phyloP scores from a whole-genome alignment of 2,888 invertebrate species.

The Strigamia maritima region DNA sequence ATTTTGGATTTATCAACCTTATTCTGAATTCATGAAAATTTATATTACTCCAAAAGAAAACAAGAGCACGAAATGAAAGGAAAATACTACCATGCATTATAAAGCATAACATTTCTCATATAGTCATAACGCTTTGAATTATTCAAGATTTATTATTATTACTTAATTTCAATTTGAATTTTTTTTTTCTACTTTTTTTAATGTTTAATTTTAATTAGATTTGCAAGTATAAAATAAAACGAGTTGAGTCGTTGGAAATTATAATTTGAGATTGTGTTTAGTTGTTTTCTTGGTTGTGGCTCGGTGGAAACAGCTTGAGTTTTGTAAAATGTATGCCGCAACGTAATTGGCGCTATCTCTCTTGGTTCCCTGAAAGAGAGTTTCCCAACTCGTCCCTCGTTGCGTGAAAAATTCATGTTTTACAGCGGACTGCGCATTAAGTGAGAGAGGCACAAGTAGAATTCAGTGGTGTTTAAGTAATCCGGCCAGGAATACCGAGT shows the following conservation, averaged over 20 bases:
- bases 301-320: conserved; percentile 5
- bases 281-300: not conserved
- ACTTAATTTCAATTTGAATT: not conserved
- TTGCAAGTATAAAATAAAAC: not conserved
- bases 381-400: not conserved
- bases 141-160: not conserved
- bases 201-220: not conserved
- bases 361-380: not conserved
- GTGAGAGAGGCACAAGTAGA: conserved; percentile 5
- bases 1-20: not conserved
- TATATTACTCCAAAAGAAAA: not conserved
- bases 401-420: conserved; percentile 15
- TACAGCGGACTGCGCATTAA: conserved; percentile 15
- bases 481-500: conserved; percentile 10
- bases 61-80: not conserved
- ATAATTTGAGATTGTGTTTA: not conserved
- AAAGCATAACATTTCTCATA: not conserved
- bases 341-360: conserved; percentile 10
- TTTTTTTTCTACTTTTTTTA: too few relatives aligned
- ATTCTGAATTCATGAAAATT: not conserved
- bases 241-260: not conserved
- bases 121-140: not conserved
- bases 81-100: not conserved
- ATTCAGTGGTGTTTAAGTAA: conserved; percentile 15
- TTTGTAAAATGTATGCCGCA: not conserved